Evolutionary conservation across 2,113 vertebrate species (phyloP), one percentile per base, ranked within the genome.

Genomic region (Pituophis catenifer): DNA sequence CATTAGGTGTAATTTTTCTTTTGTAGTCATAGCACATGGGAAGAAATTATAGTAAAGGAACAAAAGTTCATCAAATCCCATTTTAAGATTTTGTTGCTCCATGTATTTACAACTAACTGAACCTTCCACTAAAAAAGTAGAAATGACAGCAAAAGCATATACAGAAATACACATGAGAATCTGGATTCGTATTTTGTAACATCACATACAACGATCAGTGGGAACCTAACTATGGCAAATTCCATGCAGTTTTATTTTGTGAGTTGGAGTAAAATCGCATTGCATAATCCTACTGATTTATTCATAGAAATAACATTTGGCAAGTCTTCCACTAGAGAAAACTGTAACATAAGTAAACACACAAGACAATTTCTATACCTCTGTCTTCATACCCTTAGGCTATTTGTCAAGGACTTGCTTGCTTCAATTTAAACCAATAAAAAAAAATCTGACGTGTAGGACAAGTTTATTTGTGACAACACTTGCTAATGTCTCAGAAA

Each of bases 401-500:
- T 86, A 90, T 33, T 58, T 93, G 55, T 55, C 88, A 90, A 86
- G 24, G 65, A 93, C 33, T 52, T 93, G 17, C 6, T 70, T 89
- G 70, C 44, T 90, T 59, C 19, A 29, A 85, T 90, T 59, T 44
- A 89, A 89, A 92, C 54, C 13, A 55, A 55, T 55, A 55, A 55
- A 55, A 55, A 53, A 55, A 55, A 55, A 55, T 17, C 54, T 55
- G 13, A 5, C 54, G 15, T 55, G 13, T 5, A 55, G 23, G 48
- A 52, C 44, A 86, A 86, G 70, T 5, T 15, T 54, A 90, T 93
- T 21, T 44, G 88, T 94, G 50, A 94, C 70, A 94, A 52, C 75
- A 26, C 6, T 75, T 58, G 86, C 88, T 88, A 6, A 53, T 94
- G 88, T 44, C 23, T 89, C 57, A 50, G 52, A 62, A 8, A 94